A percentile compares a stretch with the other conserved stretches of the same genome.
These are phyloP conservation scores for Chrysina gloriosa DNA, from an alignment of 2,888 invertebrate genomes.

Conservation along the genomic window DNA sequence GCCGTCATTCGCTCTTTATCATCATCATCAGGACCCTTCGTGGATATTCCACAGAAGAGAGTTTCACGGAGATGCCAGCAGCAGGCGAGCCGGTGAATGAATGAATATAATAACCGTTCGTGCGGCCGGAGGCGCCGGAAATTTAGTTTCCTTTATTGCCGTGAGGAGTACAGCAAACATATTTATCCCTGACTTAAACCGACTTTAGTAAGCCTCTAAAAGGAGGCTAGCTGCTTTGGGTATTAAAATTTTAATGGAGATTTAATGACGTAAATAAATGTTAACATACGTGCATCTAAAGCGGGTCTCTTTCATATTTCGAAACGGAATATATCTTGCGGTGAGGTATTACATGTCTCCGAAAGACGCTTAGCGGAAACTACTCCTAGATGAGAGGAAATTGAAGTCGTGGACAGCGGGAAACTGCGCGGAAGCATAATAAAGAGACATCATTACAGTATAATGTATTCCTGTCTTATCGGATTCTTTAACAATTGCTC, in stretches of 20 bases:
- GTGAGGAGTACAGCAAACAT: slow-evolving; percentile 50
- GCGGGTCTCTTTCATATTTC: too few relatives aligned
- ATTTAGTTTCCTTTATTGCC: slow-evolving; percentile 60
- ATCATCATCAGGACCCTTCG: slow-evolving; percentile 33
- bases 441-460: slow-evolving; percentile 44
- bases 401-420: slow-evolving; percentile 46
- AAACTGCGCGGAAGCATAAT: slow-evolving; percentile 44
- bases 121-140: slow-evolving; percentile 59
- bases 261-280: too few relatives aligned
- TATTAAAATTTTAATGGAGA: too few relatives aligned
- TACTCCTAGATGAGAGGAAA: slow-evolving; percentile 45
- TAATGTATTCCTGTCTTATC: slow-evolving; percentile 37
- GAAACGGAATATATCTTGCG: background rate
- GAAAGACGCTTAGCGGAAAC: slow-evolving; percentile 44
- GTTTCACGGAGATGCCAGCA: slow-evolving; percentile 41
- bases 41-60: slow-evolving; percentile 18
- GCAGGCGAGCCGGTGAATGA: slow-evolving; percentile 53
- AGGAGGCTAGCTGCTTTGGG: too few relatives aligned
- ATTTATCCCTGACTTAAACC: too few relatives aligned
- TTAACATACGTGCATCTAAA: too few relatives aligned
- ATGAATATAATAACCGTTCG: slow-evolving; percentile 61
- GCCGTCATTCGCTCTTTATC: slow-evolving; percentile 30
- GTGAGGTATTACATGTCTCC: slow-evolving; percentile 3
- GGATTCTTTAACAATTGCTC: slow-evolving; percentile 19
- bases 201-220: too few relatives aligned